These are phyloP conservation scores for Phyllotis vaccarum DNA, from an alignment of 2,797 vertebrate genomes.

Conservation along the genomic window DNA sequence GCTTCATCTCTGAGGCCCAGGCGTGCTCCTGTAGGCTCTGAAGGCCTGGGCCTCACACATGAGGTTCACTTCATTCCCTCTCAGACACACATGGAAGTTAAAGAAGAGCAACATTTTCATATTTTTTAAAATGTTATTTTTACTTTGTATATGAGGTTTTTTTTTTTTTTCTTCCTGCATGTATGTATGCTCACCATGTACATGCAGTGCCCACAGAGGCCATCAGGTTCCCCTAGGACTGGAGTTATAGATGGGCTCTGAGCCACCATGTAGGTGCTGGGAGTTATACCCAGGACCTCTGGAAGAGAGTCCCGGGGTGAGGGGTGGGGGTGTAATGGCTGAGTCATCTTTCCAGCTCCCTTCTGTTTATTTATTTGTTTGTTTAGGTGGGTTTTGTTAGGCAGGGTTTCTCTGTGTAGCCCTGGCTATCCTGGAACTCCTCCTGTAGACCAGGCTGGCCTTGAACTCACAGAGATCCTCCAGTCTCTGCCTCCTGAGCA, in stretches of 20 bases:
- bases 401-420: not conserved
- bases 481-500: not conserved
- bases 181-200: not conserved
- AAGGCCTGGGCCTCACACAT: not conserved
- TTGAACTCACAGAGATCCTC: not conserved
- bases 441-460: not conserved
- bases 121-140: not conserved
- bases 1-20: not conserved
- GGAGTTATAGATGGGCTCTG: not conserved
- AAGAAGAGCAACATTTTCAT: not conserved
- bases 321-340: no score
- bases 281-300: not conserved
- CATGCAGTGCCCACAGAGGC: not conserved
- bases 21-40: not conserved
- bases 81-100: not conserved
- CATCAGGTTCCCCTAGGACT: not conserved
- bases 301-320: not conserved
- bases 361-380: not conserved
- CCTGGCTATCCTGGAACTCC: not conserved
- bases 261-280: not conserved
- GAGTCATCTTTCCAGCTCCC: not conserved
- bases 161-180: not conserved
- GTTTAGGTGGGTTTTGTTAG: not conserved
- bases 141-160: not conserved
- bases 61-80: not conserved